Conservation (phyloP, 2,797 vertebrate genomes). For the Pyrocephalus nanus region DNA sequence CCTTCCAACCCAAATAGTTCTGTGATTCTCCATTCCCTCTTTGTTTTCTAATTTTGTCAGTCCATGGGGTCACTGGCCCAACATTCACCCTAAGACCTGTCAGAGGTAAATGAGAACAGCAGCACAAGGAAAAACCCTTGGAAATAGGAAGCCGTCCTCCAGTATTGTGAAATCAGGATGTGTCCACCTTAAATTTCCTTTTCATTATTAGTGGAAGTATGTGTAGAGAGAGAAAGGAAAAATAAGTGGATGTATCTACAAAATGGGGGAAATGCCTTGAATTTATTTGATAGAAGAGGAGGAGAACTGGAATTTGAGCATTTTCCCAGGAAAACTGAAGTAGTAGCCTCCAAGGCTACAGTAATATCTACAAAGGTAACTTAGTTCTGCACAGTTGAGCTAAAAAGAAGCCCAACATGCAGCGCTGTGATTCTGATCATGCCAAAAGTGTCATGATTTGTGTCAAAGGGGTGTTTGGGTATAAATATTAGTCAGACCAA, state of each 20-base stretch:
- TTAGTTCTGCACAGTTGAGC: not conserved
- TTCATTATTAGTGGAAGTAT: not conserved
- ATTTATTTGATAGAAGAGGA: not conserved
- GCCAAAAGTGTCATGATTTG: not conserved
- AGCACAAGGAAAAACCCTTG: not conserved
- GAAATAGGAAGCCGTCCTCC: not conserved
- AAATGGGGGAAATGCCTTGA: not conserved
- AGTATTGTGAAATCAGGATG: not conserved
- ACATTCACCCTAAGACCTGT: not conserved
- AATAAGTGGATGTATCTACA: not conserved
- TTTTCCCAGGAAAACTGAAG: not conserved
- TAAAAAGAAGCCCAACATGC: not conserved
- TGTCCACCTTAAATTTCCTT: not conserved
- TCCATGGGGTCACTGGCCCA: not conserved
- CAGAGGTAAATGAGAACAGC: not conserved
- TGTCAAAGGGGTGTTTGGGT: not conserved
- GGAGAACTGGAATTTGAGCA: not conserved
- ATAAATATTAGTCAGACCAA: not conserved
- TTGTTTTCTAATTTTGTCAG: not conserved
- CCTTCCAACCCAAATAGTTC: not conserved
- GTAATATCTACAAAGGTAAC: not conserved
- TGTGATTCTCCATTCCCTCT: not conserved
- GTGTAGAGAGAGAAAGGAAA: rapidly evolving
- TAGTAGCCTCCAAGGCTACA: not conserved
- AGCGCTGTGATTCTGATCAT: not conserved